A percentile compares a stretch with the other conserved stretches of the same genome.
phyloP scores from a whole-genome alignment of 2,888 invertebrate species.

The Athalia rosae region DNA sequence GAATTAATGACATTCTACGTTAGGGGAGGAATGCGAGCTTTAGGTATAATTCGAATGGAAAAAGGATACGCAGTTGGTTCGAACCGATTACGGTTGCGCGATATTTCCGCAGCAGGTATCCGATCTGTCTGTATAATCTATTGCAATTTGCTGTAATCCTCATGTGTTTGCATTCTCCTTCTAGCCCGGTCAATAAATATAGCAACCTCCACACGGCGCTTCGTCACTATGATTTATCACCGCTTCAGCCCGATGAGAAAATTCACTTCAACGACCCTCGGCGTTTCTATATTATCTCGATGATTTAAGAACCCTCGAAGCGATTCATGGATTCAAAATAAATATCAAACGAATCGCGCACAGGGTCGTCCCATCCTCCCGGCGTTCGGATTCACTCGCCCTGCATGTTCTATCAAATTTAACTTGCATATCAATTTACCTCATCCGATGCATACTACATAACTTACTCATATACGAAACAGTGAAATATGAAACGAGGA shows the following conservation, averaged over 20 bases:
- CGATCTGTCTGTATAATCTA: neutral
- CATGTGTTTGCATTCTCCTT: neutral
- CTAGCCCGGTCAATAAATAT: slow-evolving; percentile 18
- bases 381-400: too few species aligned
- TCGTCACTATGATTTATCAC: slow-evolving; percentile 35
- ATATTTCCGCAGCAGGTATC: slow-evolving; percentile 4
- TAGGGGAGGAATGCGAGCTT: too few species aligned
- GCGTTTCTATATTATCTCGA: slow-evolving; percentile 19
- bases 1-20: too few species aligned
- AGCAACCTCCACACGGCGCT: neutral
- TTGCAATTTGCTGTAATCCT: neutral
- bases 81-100: slow-evolving; percentile 9
- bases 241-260: slow-evolving; percentile 14
- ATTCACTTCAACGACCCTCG: slow-evolving; percentile 23
- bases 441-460: neutral
- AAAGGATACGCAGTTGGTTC: neutral
- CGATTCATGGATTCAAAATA: too few species aligned
- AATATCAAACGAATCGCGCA: too few species aligned
- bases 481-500: neutral
- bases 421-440: too few species aligned
- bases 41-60: too few species aligned
- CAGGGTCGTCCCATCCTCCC: too few species aligned
- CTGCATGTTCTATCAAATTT: too few species aligned
- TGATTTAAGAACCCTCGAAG: too few species aligned
- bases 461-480: neutral